Evolutionary conservation across 2,888 invertebrate species (phyloP).

Genomic region (Apodemia zela): DNA sequence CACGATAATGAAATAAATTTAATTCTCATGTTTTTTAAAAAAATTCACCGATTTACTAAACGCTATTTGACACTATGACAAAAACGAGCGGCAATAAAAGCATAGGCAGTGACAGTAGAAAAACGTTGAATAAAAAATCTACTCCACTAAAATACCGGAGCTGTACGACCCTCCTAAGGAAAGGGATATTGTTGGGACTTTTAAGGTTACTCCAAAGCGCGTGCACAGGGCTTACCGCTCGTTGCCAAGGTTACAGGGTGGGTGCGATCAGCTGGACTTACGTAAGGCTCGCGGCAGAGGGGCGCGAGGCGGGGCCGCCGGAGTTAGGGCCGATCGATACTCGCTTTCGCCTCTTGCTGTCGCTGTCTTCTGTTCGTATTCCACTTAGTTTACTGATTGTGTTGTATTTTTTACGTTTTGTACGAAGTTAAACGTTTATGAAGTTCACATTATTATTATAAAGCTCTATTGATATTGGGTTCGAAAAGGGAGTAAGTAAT

Average conservation of each 20-base stretch:
- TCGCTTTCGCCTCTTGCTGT: slow-evolving; percentile 65
- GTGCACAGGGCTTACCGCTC: slow-evolving; percentile 50
- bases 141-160: neutral
- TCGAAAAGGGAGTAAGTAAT: neutral
- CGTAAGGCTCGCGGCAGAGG: slow-evolving; percentile 63
- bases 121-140: neutral
- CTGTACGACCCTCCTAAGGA: neutral
- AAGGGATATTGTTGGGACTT: slow-evolving; percentile 31
- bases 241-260: slow-evolving; percentile 76
- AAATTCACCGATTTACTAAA: neutral
- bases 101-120: neutral
- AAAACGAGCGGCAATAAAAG: neutral
- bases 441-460: neutral
- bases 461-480: neutral
- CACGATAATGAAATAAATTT: no score
- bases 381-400: slow-evolving; percentile 34
- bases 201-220: slow-evolving; percentile 42
- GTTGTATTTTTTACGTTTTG: neutral
- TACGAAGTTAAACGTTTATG: neutral
- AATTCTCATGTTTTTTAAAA: neutral
- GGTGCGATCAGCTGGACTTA: slow-evolving; percentile 78
- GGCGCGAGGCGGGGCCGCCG: slow-evolving; percentile 41
- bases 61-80: neutral
- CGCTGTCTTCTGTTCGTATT: slow-evolving; percentile 51
- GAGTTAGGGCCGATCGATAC: slow-evolving; percentile 74